A percentile compares a stretch with the other conserved stretches of the same genome.
phyloP scores from a whole-genome alignment of 2,888 invertebrate species.

The Hipparchia semele region DNA sequence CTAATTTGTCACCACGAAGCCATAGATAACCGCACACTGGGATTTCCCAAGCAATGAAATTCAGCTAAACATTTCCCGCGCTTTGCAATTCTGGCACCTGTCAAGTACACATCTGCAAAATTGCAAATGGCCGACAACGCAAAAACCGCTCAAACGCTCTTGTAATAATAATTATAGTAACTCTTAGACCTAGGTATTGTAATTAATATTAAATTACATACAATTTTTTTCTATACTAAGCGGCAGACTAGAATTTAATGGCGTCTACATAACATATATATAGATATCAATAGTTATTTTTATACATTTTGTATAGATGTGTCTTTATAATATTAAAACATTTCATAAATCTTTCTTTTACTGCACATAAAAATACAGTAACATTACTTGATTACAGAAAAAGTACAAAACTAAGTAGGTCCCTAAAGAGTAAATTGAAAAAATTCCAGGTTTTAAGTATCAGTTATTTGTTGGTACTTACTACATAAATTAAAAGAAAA shows the following conservation, averaged over 20 bases:
- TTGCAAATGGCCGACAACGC: constrained; percentile 43
- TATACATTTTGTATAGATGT: constrained; percentile 43
- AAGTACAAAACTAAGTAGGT: not conserved
- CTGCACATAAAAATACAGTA: no score
- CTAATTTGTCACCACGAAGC: constrained; percentile 24
- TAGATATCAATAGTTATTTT: constrained; percentile 51
- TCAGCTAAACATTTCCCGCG: constrained; percentile 44
- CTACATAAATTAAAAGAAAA: no score
- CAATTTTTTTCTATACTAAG: constrained; percentile 63
- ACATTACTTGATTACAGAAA: not conserved
- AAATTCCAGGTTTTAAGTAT: not conserved
- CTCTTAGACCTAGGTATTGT: constrained; percentile 62
- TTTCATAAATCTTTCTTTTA: not conserved
- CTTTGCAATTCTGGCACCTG: constrained; percentile 37
- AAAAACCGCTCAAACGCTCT: constrained; percentile 52
- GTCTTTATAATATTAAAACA: constrained; percentile 45
- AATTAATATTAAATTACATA: constrained; percentile 59
- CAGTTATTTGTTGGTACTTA: not conserved
- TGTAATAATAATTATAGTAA: constrained; percentile 50
- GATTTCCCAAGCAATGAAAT: constrained; percentile 48
- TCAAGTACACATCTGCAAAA: constrained; percentile 29
- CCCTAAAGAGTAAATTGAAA: not conserved
- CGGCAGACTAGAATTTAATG: constrained; percentile 78
- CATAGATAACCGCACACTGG: constrained; percentile 47
- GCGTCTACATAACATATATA: constrained; percentile 62